Base-by-base conservation (phyloP, 1,140 invertebrate species). In the Charaxes varanes region DNA sequence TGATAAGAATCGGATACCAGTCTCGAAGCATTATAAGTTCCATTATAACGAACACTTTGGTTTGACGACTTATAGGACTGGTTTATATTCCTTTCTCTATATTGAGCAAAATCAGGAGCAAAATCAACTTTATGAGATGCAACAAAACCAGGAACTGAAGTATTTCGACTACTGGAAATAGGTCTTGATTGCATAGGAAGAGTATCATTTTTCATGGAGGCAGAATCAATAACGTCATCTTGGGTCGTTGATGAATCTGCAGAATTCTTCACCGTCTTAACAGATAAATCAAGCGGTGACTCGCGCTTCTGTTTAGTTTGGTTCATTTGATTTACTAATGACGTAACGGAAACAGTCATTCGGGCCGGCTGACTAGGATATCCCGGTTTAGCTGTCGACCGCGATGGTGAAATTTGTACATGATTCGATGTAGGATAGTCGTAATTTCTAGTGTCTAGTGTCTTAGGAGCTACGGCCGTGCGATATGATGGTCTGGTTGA, bases 161-260 rank as follows among this genome's bases (percentile, higher is more conserved):
- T 37, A 30, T 62, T 62, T 36, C 68, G 57, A 53, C 31, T 54
- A 51, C 45, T 69, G 14, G 56, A 55, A 21, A 41, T 68, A 61
- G 31, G 70, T 52, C 54, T 68, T 30, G 44, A 64, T 57, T 61
- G 83, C 44, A 52, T 53, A n/a, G 49, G 36, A 48, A 62, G 49
- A 38, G 44, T 63, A 72, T 76, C 84, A 67, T 47, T 84, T 47
- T 80, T 77, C 21, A 60, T 60, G 8, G 71, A 80, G 6, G 48
- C 72, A 40, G 68, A 66, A 62, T 78, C 78, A 32, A 89, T 86
- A 2, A 76, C 58, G 31, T 92, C 91, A 55, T 93, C 91, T 58
- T 90, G 88, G 0, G 90, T 90, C 1, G 93, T 94, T 0, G 93
- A 94, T 0, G 93, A 94, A 71, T 95, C 93, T 0, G 93, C 93